A percentile compares a stretch with the other conserved stretches of the same genome.
Conservation (phyloP, 2,888 invertebrate species). For the Amiota minor region DNA sequence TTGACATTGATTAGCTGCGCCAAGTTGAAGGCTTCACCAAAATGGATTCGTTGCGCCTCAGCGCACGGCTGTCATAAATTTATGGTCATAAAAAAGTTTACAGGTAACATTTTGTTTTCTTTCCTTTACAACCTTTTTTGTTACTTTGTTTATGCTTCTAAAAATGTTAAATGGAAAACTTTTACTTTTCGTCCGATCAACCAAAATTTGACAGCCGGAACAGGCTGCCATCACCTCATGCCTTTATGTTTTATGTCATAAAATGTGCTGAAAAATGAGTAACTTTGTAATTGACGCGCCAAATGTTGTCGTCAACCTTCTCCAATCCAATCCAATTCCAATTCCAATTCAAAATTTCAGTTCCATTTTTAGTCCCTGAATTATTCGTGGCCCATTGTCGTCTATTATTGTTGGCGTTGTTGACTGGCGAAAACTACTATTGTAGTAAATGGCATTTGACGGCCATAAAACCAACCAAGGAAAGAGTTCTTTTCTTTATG, state of each 20-base stretch:
- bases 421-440: not conserved
- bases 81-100: slow-evolving; percentile 10
- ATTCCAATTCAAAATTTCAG: no score
- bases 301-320: not conserved
- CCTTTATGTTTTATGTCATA: not conserved
- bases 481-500: not conserved
- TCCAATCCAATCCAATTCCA: no score
- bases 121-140: not conserved
- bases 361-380: no score
- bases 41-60: not conserved
- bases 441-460: not conserved
- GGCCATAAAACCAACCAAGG: slow-evolving; percentile 2
- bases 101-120: not conserved
- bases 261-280: slow-evolving; percentile 5
- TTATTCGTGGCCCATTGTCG: not conserved
- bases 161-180: not conserved
- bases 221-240: not conserved
- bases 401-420: not conserved
- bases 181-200: not conserved
- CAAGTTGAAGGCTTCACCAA: not conserved
- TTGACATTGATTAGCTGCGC: slow-evolving; percentile 12
- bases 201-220: not conserved
- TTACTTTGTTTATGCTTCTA: not conserved
- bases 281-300: slow-evolving; percentile 20
- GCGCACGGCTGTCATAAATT: slow-evolving; percentile 14